Evolutionary conservation across 2,797 vertebrate species (phyloP).

Genomic region (Megalops cyprinoides): DNA sequence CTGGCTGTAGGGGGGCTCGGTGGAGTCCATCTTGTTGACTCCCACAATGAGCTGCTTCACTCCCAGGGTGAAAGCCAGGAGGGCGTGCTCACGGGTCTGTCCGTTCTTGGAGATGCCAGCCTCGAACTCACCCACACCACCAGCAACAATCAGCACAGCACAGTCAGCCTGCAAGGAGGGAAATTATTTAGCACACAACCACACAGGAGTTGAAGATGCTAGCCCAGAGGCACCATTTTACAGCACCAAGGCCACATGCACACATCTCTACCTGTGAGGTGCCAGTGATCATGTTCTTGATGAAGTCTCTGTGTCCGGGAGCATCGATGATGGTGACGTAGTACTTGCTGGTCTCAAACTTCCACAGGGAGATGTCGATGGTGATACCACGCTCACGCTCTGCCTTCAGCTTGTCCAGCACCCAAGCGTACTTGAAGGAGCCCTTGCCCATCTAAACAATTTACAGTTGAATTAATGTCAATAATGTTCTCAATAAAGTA

Average conservation of each 20-base stretch:
- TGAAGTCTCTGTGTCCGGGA: constrained; percentile 67
- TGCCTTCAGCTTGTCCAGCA: constrained; percentile 65
- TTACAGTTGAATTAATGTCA: too few species aligned
- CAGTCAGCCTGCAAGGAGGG: constrained; percentile 73
- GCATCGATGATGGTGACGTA: constrained; percentile 67
- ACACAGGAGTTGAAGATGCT: not conserved
- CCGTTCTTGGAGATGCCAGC: constrained; percentile 82
- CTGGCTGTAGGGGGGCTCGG: constrained; percentile 80
- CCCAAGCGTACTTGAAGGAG: constrained; percentile 69
- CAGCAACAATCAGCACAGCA: constrained; percentile 79
- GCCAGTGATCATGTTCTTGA: constrained; percentile 72
- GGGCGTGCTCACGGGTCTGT: constrained; percentile 81
- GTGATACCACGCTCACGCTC: constrained; percentile 66
- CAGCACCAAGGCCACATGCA: too few species aligned
- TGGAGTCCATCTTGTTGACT: constrained; percentile 84
- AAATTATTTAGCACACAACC: not conserved
- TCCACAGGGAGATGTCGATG: constrained; percentile 69
- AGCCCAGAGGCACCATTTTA: too few species aligned
- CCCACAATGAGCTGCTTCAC: constrained; percentile 80
- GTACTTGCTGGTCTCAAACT: constrained; percentile 62
- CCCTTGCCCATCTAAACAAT: constrained; percentile 65
- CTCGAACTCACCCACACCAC: constrained; percentile 79
- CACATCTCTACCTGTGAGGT: constrained; percentile 59
- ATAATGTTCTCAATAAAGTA: too few species aligned
- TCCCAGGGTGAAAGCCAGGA: constrained; percentile 77